Percentiles rank a stretch among this genome's conserved stretches.
These are phyloP conservation scores for Drosophila aff. DNA, from an alignment of 1,140 invertebrate genomes.

Conservation along the genomic window DNA sequence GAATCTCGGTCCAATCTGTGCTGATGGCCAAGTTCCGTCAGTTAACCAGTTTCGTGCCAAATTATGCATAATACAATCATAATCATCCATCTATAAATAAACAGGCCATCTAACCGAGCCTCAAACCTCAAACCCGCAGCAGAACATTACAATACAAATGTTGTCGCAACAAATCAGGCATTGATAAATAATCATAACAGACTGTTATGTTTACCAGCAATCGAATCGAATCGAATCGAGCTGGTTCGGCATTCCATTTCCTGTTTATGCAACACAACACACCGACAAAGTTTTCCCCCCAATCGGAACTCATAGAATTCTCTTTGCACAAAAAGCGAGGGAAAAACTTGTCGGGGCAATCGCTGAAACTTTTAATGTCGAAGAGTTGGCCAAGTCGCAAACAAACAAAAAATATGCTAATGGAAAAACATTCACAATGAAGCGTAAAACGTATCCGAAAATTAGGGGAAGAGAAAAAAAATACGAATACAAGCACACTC, in stretches of 20 bases:
- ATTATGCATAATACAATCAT: slow-evolving; percentile 51
- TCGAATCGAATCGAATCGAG: slow-evolving; percentile 35
- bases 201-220: slow-evolving; percentile 56
- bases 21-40: slow-evolving; percentile 41
- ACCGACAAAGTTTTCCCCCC: slow-evolving; percentile 47
- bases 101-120: slow-evolving; percentile 23
- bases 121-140: slow-evolving; percentile 18
- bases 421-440: slow-evolving; percentile 55
- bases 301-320: slow-evolving; percentile 26
- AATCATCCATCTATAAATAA: slow-evolving; percentile 57
- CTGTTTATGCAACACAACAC: slow-evolving; percentile 69
- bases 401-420: slow-evolving; percentile 41
- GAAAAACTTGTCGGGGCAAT: slow-evolving; percentile 39
- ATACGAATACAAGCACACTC: neutral
- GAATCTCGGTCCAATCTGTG: slow-evolving; percentile 12
- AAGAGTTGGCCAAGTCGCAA: slow-evolving; percentile 45
- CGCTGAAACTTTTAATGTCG: slow-evolving; percentile 59
- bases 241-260: slow-evolving; percentile 65
- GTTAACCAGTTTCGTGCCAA: slow-evolving; percentile 62
- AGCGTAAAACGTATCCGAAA: slow-evolving; percentile 65
- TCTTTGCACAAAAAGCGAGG: slow-evolving; percentile 12
- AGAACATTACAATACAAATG: slow-evolving; percentile 63
- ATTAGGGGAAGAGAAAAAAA: slow-evolving; percentile 8
- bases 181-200: slow-evolving; percentile 60
- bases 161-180: slow-evolving; percentile 54